Evolutionary conservation across 2,888 invertebrate genomes (phyloP).

Genomic region (Drosophila lacicola): DNA sequence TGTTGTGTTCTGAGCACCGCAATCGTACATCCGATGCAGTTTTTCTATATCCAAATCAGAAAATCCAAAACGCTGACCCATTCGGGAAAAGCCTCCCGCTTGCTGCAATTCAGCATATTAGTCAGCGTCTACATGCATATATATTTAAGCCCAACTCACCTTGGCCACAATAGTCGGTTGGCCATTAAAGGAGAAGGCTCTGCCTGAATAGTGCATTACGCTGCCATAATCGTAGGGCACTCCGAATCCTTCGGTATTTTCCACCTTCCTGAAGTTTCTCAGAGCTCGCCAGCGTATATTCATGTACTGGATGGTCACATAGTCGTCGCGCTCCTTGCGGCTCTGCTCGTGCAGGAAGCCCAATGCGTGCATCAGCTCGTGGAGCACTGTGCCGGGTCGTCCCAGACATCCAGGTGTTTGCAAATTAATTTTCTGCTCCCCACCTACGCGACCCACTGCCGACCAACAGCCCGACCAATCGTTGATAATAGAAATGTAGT

Average conservation of each 20-base stretch:
- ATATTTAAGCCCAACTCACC: constrained; percentile 16
- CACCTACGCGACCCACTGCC: constrained; percentile 90
- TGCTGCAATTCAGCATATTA: constrained; percentile 42
- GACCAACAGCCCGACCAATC: constrained; percentile 92
- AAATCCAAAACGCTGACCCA: constrained; percentile 91
- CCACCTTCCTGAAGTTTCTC: constrained; percentile 90
- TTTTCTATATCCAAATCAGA: constrained; percentile 90
- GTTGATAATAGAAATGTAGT: constrained; percentile 89
- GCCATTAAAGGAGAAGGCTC: constrained; percentile 90
- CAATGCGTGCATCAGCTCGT: constrained; percentile 91
- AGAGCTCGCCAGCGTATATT: constrained; percentile 89
- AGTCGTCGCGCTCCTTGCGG: constrained; percentile 90
- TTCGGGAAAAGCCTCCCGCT: constrained; percentile 82
- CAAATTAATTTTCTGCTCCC: constrained; percentile 88
- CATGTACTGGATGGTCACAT: constrained; percentile 88
- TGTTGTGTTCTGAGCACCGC: constrained; percentile 69
- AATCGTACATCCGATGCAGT: constrained; percentile 91
- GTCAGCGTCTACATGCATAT: background rate
- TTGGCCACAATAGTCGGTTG: constrained; percentile 37
- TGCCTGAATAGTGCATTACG: constrained; percentile 93
- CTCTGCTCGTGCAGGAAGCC: constrained; percentile 94
- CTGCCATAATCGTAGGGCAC: constrained; percentile 92
- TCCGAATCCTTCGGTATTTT: constrained; percentile 87
- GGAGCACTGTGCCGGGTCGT: constrained; percentile 89
- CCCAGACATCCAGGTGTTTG: constrained; percentile 90